Conservation (phyloP, 2,888 invertebrate species). For the Acrocera orbiculus region DNA sequence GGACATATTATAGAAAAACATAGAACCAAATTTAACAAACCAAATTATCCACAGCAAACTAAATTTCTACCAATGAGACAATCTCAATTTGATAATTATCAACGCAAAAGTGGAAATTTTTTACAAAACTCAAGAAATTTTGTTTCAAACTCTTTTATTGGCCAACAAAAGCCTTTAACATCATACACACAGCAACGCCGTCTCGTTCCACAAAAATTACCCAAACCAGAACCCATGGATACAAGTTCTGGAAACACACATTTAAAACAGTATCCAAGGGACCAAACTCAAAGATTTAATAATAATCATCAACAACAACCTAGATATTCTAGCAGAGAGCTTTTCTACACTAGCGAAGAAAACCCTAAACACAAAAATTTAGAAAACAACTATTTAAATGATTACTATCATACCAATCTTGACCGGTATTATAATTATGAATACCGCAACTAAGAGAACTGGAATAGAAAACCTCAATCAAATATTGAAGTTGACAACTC, state of each 20-base stretch:
- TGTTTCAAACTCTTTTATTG: neutral
- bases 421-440: too few relatives aligned
- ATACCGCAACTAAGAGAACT: neutral
- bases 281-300: too few relatives aligned
- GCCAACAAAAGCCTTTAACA: neutral
- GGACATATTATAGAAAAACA: too few relatives aligned
- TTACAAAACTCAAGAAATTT: neutral
- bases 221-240: too few relatives aligned
- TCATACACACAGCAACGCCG: too few relatives aligned
- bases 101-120: too few relatives aligned
- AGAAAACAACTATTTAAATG: neutral
- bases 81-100: neutral
- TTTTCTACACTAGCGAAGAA: neutral
- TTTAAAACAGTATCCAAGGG: too few relatives aligned
- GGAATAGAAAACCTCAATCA: neutral
- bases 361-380: neutral
- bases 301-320: neutral
- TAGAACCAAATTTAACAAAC: too few relatives aligned
- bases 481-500: neutral
- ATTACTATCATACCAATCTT: too few relatives aligned
- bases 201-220: too few relatives aligned
- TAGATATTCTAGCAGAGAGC: too few relatives aligned
- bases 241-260: too few relatives aligned
- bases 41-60: neutral
- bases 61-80: neutral